A percentile compares a stretch with the other conserved stretches of the same genome.
phyloP scores from a whole-genome alignment of 2,888 invertebrate genomes.

The Coenonympha arcania region DNA sequence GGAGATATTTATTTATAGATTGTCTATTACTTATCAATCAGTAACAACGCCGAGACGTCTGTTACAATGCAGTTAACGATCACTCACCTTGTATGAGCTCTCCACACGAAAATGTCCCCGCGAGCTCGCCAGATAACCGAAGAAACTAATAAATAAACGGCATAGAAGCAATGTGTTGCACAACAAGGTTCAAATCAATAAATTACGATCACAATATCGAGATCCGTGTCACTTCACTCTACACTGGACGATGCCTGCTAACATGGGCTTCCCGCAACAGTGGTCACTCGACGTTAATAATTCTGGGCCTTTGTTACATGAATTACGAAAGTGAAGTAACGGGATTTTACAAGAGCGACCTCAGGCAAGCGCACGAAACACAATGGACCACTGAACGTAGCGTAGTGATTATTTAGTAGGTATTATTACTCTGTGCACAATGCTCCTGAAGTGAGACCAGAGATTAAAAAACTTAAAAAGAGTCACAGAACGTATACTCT shows the following conservation, averaged over 20 bases:
- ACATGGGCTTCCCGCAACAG: constrained; percentile 43
- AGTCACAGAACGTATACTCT: too few relatives aligned
- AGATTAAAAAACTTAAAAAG: too few relatives aligned
- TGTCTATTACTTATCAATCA: constrained; percentile 23
- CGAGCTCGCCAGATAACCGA: constrained; percentile 50
- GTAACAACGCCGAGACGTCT: constrained; percentile 13
- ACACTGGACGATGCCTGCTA: constrained; percentile 36
- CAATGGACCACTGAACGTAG: constrained; percentile 33
- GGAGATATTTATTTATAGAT: constrained; percentile 30
- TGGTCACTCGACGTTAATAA: constrained; percentile 50
- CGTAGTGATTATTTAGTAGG: too few relatives aligned
- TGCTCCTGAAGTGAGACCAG: too few relatives aligned
- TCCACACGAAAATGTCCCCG: constrained; percentile 61
- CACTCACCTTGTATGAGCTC: constrained; percentile 63
- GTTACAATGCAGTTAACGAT: constrained; percentile 1
- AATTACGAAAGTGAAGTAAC: constrained; percentile 69
- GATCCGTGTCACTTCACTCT: constrained; percentile 45
- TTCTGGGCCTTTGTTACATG: constrained; percentile 61
- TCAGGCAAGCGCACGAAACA: constrained; percentile 46
- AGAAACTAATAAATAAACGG: constrained; percentile 63
- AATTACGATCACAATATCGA: constrained; percentile 49
- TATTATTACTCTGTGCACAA: too few relatives aligned
- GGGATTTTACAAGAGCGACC: constrained; percentile 65
- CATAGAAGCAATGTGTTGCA: constrained; percentile 57
- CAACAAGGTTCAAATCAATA: constrained; percentile 66